A percentile compares a stretch with the other conserved stretches of the same genome.
phyloP scores from a whole-genome alignment of 2,113 vertebrate species.

The Plecotus auritus region DNA sequence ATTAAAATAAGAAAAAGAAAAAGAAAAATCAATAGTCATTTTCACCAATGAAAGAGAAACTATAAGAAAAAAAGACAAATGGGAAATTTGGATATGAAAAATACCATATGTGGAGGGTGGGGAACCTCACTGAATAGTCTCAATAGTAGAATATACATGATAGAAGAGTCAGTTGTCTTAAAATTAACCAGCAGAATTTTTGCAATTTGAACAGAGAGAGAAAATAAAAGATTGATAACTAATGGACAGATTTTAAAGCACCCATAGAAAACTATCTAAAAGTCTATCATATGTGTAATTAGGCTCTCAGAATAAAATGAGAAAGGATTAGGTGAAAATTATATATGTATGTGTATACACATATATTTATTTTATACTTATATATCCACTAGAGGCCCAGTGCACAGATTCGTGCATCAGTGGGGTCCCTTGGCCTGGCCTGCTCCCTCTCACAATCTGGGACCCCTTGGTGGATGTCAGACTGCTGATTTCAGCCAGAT shows the following conservation, averaged over 20 bases:
- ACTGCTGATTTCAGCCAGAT: too few relatives aligned
- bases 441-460: too few relatives aligned
- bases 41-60: neutral
- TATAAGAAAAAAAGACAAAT: neutral
- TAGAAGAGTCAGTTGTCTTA: neutral
- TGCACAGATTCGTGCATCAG: too few relatives aligned
- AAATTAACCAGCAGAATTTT: neutral
- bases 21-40: neutral
- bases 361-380: neutral
- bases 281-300: neutral
- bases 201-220: neutral
- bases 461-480: too few relatives aligned
- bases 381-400: too few relatives aligned
- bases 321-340: neutral
- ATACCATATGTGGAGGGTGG: neutral
- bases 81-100: neutral
- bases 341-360: neutral
- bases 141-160: neutral
- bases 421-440: too few relatives aligned
- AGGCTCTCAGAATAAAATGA: neutral
- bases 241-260: neutral
- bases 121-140: neutral
- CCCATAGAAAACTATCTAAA: neutral
- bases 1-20: neutral
- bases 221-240: neutral